Evolutionary conservation across 2,113 vertebrate species (phyloP).

Genomic region (Heloderma charlesbogerti): DNA sequence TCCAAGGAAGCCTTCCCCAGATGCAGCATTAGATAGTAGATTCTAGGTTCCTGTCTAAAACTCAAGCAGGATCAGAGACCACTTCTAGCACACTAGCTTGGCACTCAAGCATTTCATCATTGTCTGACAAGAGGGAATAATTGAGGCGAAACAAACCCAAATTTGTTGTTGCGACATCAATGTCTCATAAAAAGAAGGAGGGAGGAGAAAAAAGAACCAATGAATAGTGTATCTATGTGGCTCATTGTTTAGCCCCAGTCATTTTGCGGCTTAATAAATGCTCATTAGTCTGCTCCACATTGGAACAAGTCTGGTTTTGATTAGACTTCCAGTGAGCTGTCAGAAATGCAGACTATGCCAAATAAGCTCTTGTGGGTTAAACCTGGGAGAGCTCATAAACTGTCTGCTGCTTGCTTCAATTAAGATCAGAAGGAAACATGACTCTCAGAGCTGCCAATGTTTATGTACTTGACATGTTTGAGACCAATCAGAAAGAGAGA

Average conservation of each 20-base stretch:
- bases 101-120: not conserved
- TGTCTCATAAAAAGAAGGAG: not conserved
- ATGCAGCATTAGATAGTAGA: not conserved
- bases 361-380: constrained; percentile 73
- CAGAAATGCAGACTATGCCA: constrained; percentile 63
- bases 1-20: not conserved
- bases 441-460: constrained; percentile 65
- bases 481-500: constrained; percentile 33
- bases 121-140: not conserved
- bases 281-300: constrained; percentile 60
- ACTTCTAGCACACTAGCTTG: accelerated
- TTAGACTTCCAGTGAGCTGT: constrained; percentile 67
- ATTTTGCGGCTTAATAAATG: constrained; percentile 54
- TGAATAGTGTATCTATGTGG: constrained; percentile 19
- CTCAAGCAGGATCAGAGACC: not conserved
- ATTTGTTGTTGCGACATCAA: constrained; percentile 52
- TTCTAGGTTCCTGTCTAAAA: not conserved
- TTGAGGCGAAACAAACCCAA: constrained; percentile 37
- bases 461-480: constrained; percentile 66
- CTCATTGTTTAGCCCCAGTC: constrained; percentile 62
- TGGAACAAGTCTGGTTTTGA: constrained; percentile 73
- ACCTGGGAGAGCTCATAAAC: constrained; percentile 65
- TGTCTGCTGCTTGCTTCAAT: constrained; percentile 71
- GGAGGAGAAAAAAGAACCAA: too few species aligned
- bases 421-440: constrained; percentile 67